Base-by-base conservation (phyloP, 2,888 invertebrate species). In the Agrochola lota region DNA sequence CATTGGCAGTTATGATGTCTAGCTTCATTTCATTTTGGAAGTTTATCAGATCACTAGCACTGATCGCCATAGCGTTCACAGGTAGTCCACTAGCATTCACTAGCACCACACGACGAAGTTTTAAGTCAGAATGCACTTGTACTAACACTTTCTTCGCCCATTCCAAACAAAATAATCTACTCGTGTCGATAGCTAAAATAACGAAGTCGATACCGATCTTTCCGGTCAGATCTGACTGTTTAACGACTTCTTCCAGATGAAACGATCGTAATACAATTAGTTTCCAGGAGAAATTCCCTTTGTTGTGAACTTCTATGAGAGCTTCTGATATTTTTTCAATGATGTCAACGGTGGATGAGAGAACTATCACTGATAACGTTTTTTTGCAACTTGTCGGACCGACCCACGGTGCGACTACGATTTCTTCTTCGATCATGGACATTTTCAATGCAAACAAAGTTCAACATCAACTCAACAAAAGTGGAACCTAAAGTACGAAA, bases 81-180 rank as follows among this genome's bases (percentile, higher is more conserved):
- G 96, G 94, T 6, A 95, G 88, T 23, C 95, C 95, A 89, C 94
- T 92, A 62, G 95, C 94, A 78, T 96, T 96, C 4, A 96, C 95
- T 9, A 97, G 90, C 35, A 97, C 89, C 0, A 95, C 93, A 74
- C 97, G 92, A 12, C 96, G 94, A 63, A 89, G 90, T 84, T 92
- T 91, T 9, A 97, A 88, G 80, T 97, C 96, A 3, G 96, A 94
- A 85, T 96, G 95, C 11, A 96, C 93, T 89, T 96, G 94, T 59
- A 87, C 81, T n/a, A 96, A 81, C 4, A 92, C 90, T 85, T 91
- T 92, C 74, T 91, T 94, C 0, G 95, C 91, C 96, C 96, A 96
- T 59, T 96, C 94, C 78, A 96, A 87, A 85, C 96, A 95, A 91
- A 93, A 93, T 83, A 95, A 90, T 90, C 91, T 93, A 83, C 92